Evolutionary conservation across 2,797 vertebrate genomes (phyloP).

Genomic region (Loris lydekkerianus): DNA sequence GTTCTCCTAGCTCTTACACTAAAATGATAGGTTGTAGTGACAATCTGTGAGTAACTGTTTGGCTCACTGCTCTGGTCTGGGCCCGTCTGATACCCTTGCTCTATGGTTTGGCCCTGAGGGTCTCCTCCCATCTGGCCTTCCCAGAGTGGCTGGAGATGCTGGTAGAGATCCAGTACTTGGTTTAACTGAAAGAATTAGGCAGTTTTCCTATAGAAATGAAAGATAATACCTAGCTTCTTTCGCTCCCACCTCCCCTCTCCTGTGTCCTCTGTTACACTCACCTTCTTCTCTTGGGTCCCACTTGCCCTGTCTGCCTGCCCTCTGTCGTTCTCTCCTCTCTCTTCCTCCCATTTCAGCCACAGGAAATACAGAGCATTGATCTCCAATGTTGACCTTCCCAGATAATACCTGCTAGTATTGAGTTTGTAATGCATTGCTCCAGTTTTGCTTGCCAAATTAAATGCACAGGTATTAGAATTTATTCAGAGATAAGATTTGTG

Average conservation of each 20-base stretch:
- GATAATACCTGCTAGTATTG: not conserved
- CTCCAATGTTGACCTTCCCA: not conserved
- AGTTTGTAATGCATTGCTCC: not conserved
- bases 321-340: not conserved
- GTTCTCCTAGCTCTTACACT: not conserved
- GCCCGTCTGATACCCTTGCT: not conserved
- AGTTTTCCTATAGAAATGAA: slow-evolving; percentile 29
- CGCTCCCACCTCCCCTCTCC: not conserved
- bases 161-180: not conserved
- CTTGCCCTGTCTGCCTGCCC: not conserved
- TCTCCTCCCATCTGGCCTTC: slow-evolving; percentile 43
- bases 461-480: slow-evolving; percentile 21
- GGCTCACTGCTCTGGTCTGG: not conserved
- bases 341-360: not conserved
- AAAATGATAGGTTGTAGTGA: not conserved
- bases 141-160: not conserved
- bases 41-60: not conserved
- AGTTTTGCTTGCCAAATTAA: slow-evolving; percentile 41
- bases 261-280: not conserved
- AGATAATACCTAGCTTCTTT: not conserved
- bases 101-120: not conserved
- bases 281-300: not conserved
- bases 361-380: not conserved
- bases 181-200: not conserved
- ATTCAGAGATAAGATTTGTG: not conserved